These are phyloP conservation scores for Podiceps cristatus DNA, from an alignment of 2,113 vertebrate genomes.

Conservation along the genomic window DNA sequence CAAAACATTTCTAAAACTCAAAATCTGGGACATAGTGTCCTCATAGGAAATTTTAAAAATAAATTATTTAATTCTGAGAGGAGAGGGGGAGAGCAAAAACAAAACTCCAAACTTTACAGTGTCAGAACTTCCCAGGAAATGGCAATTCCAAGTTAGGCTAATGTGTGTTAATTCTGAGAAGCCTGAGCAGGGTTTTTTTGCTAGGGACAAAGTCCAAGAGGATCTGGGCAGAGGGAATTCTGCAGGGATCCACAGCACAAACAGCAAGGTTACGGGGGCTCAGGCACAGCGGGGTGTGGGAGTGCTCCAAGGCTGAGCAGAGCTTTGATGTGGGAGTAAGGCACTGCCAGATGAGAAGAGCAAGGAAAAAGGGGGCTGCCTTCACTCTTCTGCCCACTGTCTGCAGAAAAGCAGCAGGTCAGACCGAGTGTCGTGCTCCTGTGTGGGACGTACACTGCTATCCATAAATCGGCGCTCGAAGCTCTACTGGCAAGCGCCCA, in stretches of 20 bases:
- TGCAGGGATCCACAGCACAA: not conserved
- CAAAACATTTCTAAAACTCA: not conserved
- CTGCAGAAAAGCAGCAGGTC: not conserved
- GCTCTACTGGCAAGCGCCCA: not conserved
- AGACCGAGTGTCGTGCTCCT: not conserved
- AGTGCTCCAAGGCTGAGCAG: not conserved
- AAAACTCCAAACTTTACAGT: not conserved
- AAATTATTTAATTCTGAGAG: not conserved
- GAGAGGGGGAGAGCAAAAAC: not conserved
- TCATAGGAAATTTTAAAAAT: not conserved
- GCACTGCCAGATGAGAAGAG: not conserved
- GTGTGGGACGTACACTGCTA: rapidly evolving
- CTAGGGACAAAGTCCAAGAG: not conserved
- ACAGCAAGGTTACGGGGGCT: not conserved
- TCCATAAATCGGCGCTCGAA: not conserved
- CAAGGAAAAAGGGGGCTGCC: not conserved
- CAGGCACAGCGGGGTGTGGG: not conserved
- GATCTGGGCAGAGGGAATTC: not conserved
- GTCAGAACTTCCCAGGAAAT: conserved; percentile 14
- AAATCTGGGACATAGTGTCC: not conserved
- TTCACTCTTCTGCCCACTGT: not conserved
- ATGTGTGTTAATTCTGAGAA: not conserved
- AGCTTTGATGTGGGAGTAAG: not conserved
- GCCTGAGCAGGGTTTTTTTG: not conserved
- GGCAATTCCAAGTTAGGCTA: not conserved